These are phyloP conservation scores for Stictonetta naevosa DNA, from an alignment of 2,113 vertebrate species.

Conservation along the genomic window DNA sequence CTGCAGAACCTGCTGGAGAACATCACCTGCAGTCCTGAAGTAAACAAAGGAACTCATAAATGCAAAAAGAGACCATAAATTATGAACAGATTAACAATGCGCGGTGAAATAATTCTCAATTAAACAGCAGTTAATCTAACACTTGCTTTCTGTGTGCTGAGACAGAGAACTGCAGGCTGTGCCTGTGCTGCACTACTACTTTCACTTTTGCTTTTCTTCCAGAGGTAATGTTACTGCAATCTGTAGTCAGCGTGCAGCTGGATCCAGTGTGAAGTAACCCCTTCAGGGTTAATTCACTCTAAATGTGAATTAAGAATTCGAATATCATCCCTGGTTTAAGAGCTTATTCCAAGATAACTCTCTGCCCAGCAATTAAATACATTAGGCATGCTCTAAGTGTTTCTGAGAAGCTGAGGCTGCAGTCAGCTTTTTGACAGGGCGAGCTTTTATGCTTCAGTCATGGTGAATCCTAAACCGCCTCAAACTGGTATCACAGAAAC, in stretches of 20 bases:
- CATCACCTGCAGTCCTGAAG: neutral
- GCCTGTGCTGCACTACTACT: neutral
- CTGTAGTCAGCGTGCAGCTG: neutral
- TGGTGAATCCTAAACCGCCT: neutral
- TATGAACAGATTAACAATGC: slow-evolving; percentile 3
- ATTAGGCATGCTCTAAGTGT: neutral
- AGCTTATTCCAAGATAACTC: neutral
- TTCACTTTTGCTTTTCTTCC: slow-evolving; percentile 39
- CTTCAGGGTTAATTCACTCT: neutral
- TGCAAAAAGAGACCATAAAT: slow-evolving; percentile 12
- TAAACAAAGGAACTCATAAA: neutral
- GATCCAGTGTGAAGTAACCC: neutral
- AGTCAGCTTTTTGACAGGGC: neutral
- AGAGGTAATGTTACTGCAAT: neutral
- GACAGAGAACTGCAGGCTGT: neutral
- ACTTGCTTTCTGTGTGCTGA: neutral
- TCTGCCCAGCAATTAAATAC: neutral
- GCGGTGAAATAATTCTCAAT: neutral
- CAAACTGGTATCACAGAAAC: neutral
- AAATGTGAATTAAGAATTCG: neutral
- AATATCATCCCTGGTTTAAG: neutral
- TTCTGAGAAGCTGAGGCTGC: neutral
- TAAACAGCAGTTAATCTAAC: neutral
- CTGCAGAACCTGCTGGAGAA: neutral
- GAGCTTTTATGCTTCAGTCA: neutral